Conservation (phyloP, 2,113 vertebrate species). For the Zosterops hypoxanthus region DNA sequence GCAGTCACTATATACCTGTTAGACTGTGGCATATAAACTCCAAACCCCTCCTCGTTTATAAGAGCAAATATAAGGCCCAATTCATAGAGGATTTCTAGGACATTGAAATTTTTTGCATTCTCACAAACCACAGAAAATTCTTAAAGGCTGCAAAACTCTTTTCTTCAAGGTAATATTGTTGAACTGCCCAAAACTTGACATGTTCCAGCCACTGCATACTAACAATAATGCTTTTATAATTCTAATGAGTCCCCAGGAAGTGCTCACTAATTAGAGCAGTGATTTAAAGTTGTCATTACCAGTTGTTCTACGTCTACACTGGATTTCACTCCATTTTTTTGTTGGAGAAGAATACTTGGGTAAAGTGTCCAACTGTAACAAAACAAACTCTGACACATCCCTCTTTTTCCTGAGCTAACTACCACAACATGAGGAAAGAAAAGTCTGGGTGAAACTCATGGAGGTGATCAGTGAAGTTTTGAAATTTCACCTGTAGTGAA, state of each 20-base stretch:
- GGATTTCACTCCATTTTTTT: background rate
- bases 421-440: accelerated
- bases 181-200: background rate
- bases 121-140: slow-evolving; percentile 46
- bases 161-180: slow-evolving; percentile 40
- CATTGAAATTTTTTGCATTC: slow-evolving; percentile 53
- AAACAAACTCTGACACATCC: background rate
- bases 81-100: slow-evolving; percentile 69
- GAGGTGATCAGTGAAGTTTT: background rate
- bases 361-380: background rate
- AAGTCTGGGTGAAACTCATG: background rate
- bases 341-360: background rate
- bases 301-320: background rate
- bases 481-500: background rate
- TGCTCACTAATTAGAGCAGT: slow-evolving; percentile 40
- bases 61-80: slow-evolving; percentile 61
- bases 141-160: slow-evolving; percentile 39
- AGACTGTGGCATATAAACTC: slow-evolving; percentile 72
- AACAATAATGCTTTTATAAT: slow-evolving; percentile 48
- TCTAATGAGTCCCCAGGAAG: slow-evolving; percentile 52
- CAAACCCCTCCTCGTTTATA: slow-evolving; percentile 68
- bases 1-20: slow-evolving; percentile 79
- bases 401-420: background rate
- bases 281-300: slow-evolving; percentile 38
- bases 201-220: slow-evolving; percentile 10